Evolutionary conservation across 2,888 invertebrate genomes (phyloP), one percentile per base, ranked within the genome.

Genomic region (Agonopterix subpropinquella): DNA sequence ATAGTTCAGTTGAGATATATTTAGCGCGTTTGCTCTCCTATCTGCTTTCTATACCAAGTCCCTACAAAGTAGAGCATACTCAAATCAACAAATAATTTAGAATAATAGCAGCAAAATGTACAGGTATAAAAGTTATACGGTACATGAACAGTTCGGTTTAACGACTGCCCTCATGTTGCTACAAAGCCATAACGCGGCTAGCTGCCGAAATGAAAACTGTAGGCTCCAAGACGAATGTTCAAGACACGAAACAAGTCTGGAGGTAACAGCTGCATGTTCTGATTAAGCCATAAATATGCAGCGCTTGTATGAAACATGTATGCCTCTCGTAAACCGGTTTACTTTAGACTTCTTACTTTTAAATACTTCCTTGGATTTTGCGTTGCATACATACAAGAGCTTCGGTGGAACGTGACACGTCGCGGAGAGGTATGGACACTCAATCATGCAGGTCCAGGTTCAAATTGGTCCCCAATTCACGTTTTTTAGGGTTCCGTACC

Each of bases 271-370:
- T 74, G 74, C 57, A 62, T 58, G 57, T 50, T 67, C 70, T 73
- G 74, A 75, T 75, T 73, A 73, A 72, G 67, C 62, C 63, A 72
- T 75, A 73, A 75, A 75, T 72, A 75, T 75, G 73, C 74, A 71
- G 64, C 62, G 53, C 50, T 62, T 55, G 67, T 71, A 66, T 65
- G 64, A 63, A 62, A 62, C 65, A 64, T 59, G 62, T 68, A 61
- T 58, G 57, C 43, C 13, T 36, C n/a, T 42, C 47, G 43, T 43
- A 47, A 43, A 47, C 47, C 42, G 36, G 37, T 2, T 15, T 36
- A 36, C 43, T 47, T 47, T 7, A 43, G 13, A 10, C 28, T 11
- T 15, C 45, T 41, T 10, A 45, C 36, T 41, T 47, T 39, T 47
- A 41, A 47, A 41, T 37, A 18, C n/a, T 8, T 28, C 15, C 43